Conservation (phyloP, 2,113 vertebrate genomes). For the Saiga tatarica region DNA sequence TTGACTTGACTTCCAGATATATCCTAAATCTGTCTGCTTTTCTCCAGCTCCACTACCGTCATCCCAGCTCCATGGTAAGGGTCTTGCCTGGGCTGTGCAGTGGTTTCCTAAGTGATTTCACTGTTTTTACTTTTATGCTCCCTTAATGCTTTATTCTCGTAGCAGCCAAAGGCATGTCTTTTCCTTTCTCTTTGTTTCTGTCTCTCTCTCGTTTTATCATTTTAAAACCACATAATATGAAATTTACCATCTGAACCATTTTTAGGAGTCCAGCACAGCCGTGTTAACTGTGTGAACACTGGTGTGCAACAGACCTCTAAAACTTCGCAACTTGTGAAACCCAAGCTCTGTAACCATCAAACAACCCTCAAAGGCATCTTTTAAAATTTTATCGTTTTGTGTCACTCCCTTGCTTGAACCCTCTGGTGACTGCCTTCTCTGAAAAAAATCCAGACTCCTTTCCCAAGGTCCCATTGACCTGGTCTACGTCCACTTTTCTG, state of each 20-base stretch:
- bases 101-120: not conserved
- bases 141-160: not conserved
- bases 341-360: not conserved
- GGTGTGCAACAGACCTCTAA: not conserved
- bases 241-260: not conserved
- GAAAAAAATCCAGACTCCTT: not conserved
- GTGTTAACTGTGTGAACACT: not conserved
- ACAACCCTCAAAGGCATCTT: not conserved
- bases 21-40: not conserved
- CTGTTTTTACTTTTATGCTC: not conserved
- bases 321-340: not conserved
- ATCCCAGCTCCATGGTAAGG: not conserved
- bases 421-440: not conserved
- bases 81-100: not conserved
- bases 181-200: not conserved
- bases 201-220: not conserved
- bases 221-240: not conserved
- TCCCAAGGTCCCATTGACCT: not conserved
- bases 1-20: not conserved
- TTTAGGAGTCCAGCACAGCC: not conserved
- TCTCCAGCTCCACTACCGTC: not conserved
- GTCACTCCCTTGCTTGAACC: not conserved
- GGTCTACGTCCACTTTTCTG: not conserved
- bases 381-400: not conserved
- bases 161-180: not conserved